Evolutionary conservation across 2,113 vertebrate genomes (phyloP), one percentile per base, ranked within the genome.

Genomic region (Brienomyrus longianalis): DNA sequence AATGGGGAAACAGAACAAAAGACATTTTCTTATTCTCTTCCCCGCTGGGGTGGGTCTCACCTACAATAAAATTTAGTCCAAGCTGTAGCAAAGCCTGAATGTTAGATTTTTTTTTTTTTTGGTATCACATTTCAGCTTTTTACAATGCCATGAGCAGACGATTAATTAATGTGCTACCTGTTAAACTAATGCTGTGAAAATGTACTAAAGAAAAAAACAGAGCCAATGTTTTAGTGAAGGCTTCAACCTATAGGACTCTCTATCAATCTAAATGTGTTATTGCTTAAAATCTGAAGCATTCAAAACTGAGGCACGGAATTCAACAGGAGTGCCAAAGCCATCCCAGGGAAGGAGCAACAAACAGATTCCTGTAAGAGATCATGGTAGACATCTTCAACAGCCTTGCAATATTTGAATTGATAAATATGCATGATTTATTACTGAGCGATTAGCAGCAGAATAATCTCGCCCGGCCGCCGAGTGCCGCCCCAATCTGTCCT

Each of bases 81-180:
- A 52, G 43, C 10, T 45, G 35, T 59, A 52, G 10, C 21, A n/a
- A 77, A 39, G 31, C 21, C 66, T 74, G 77, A 90, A 77, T 15
- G 74, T 9, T 39, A 45, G 19, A n/a, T 35, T n/a, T 51, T n/a
- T 51, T n/a, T 47, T 80, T 87, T 54, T n/a, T 87, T n/a, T 45
- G 62, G 51, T 45, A 39, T 43, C 74, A 50, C 45, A 88, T 66
- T 17, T 86, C 13, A 54, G 4, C 47, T 87, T 51, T 90, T 90
- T 88, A 90, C 52, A 54, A 88, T 86, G 85, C 70, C 23, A 84
- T 86, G 89, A 74, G 66, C 17, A 56, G 35, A 43, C 39, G 48
- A 88, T 88, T 84, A 88, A 88, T 85, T 74, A 4, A 74, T 31
- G 27, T 31, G n/a, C 85, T 52, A 31, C 50, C 5, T 31, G 31